Conservation (phyloP, 2,888 invertebrate species). For the Chironomus tentans region DNA sequence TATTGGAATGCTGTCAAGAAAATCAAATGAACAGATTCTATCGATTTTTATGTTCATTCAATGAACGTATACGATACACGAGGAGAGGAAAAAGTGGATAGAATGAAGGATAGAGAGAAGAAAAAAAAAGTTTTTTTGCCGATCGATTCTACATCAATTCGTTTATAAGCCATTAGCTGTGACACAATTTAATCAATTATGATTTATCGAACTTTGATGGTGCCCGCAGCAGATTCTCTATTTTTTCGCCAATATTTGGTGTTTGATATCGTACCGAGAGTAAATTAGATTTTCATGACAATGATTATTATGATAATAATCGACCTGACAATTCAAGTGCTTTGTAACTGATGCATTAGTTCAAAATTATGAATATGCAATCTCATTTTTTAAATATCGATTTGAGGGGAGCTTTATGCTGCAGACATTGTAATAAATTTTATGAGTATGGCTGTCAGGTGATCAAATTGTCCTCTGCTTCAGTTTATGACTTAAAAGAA, state of each 20-base stretch:
- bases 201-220: conserved; percentile 8
- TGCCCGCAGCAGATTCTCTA: neutral
- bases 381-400: no score
- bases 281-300: no score
- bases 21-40: neutral
- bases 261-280: neutral
- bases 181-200: conserved; percentile 22
- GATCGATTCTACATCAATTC: conserved; percentile 13
- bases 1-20: conserved; percentile 9
- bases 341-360: no score
- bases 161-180: conserved; percentile 17
- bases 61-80: neutral
- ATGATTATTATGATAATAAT: no score
- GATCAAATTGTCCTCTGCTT: no score
- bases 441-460: no score
- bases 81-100: neutral
- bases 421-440: no score
- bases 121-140: neutral
- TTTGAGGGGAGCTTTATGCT: no score
- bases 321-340: no score
- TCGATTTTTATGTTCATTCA: conserved; percentile 10
- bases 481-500: no score
- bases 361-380: no score
- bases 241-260: neutral
- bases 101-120: neutral